These are phyloP conservation scores for Gymnothorax javanicus DNA, from an alignment of 2,797 vertebrate genomes.

Conservation along the genomic window DNA sequence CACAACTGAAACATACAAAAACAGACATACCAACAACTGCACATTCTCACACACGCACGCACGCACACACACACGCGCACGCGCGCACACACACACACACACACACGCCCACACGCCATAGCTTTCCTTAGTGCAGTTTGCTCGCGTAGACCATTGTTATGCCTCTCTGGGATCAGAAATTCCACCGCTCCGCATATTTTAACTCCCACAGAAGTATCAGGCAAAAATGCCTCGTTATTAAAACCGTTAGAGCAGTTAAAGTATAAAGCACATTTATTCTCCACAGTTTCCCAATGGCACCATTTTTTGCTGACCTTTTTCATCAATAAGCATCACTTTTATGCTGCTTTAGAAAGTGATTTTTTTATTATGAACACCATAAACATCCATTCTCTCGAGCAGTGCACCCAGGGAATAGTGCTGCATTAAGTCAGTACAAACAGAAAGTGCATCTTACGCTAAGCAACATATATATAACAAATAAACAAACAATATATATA, in stretches of 20 bases:
- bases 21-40: not conserved
- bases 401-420: constrained; percentile 56
- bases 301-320: constrained; percentile 28
- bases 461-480: no score
- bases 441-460: constrained; percentile 50
- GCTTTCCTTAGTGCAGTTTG: not conserved
- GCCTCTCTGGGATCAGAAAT: constrained; percentile 22
- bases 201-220: not conserved
- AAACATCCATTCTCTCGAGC: constrained; percentile 42
- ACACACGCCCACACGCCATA: not conserved
- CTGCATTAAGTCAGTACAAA: constrained; percentile 61
- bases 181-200: constrained; percentile 18
- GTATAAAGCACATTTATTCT: constrained; percentile 14
- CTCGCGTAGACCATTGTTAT: constrained; percentile 7
- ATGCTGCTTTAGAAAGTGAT: constrained; percentile 54
- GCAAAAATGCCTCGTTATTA: constrained; percentile 25
- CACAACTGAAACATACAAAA: no score
- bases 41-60: not conserved
- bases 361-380: constrained; percentile 42
- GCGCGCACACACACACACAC: not conserved
- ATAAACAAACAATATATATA: no score
- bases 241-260: constrained; percentile 36
- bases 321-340: constrained; percentile 43
- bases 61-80: constrained; percentile 1
- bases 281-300: not conserved